Conservation (phyloP, 2,888 invertebrate genomes). For the Seira musarum region DNA sequence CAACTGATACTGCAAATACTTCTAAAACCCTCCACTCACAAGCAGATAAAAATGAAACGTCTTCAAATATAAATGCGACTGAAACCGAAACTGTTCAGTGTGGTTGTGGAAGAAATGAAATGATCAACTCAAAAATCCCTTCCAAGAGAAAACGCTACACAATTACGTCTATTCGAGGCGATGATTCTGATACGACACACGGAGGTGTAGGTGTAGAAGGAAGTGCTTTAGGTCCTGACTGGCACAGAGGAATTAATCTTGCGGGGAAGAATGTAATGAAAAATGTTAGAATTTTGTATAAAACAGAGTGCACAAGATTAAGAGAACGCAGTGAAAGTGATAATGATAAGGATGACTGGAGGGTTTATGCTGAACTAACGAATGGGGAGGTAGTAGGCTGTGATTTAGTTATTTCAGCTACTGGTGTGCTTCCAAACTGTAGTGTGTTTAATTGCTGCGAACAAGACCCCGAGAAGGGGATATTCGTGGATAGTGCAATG, state of each 20-base stretch:
- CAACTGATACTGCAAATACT: too few relatives aligned
- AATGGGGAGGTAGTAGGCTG: slow-evolving; percentile 83
- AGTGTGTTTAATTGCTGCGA: slow-evolving; percentile 39
- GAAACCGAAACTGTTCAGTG: not conserved
- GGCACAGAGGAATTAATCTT: slow-evolving; percentile 84
- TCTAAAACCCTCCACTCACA: too few relatives aligned
- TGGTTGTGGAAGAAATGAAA: not conserved
- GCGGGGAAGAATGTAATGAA: slow-evolving; percentile 75
- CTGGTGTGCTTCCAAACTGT: slow-evolving; percentile 85
- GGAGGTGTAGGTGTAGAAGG: too few relatives aligned
- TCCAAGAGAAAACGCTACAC: slow-evolving; percentile 72
- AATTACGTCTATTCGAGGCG: slow-evolving; percentile 62
- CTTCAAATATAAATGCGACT: not conserved
- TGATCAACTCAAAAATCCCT: not conserved
- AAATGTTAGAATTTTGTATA: slow-evolving; percentile 73
- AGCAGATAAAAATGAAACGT: not conserved
- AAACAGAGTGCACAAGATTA: slow-evolving; percentile 71
- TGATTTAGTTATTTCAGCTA: slow-evolving; percentile 96
- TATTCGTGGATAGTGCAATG: slow-evolving; percentile 89
- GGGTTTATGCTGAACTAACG: slow-evolving; percentile 82
- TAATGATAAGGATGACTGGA: slow-evolving; percentile 74
- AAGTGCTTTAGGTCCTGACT: slow-evolving; percentile 97
- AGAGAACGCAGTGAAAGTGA: slow-evolving; percentile 14
- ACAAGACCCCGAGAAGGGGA: slow-evolving; percentile 81
- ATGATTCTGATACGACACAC: not conserved